Evolutionary conservation across 2,797 vertebrate genomes (phyloP).

Genomic region (Acipenser transmontanus): DNA sequence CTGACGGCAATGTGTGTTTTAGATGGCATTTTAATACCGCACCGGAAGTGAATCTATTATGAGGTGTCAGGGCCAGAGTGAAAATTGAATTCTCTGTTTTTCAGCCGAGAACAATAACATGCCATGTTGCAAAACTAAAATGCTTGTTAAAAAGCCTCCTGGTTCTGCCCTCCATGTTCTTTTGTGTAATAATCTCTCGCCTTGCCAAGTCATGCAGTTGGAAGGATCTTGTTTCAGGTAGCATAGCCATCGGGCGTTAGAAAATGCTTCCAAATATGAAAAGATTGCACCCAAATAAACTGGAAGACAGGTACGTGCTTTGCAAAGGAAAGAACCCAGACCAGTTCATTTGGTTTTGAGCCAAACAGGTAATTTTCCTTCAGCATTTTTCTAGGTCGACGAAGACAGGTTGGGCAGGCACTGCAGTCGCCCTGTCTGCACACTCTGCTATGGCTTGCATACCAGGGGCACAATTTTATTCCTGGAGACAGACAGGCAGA

Average conservation of each 20-base stretch:
- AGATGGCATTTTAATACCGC: too few species aligned
- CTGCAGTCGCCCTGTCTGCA: slow-evolving; percentile 88
- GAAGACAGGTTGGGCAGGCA: slow-evolving; percentile 76
- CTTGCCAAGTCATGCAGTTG: neutral
- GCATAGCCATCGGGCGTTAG: slow-evolving; percentile 62
- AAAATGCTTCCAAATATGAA: slow-evolving; percentile 53
- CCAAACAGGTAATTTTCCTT: slow-evolving; percentile 96
- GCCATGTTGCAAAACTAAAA: too few species aligned
- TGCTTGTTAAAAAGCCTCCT: too few species aligned
- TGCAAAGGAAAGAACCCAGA: slow-evolving; percentile 47
- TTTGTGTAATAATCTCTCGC: neutral
- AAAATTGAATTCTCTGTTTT: too few species aligned
- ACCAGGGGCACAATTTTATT: slow-evolving; percentile 87
- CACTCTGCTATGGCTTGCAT: slow-evolving; percentile 78
- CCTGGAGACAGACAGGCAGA: slow-evolving; percentile 87
- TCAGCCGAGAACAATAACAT: too few species aligned
- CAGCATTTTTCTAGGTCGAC: slow-evolving; percentile 70
- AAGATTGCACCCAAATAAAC: slow-evolving; percentile 64
- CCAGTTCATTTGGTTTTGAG: slow-evolving; percentile 76
- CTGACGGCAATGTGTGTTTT: too few species aligned
- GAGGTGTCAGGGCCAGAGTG: too few species aligned
- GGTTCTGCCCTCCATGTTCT: too few species aligned
- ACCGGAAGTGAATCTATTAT: too few species aligned
- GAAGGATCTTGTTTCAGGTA: slow-evolving; percentile 32
- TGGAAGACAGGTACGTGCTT: slow-evolving; percentile 58